Evolutionary conservation across 1,140 invertebrate genomes (phyloP).

Genomic region (Choristoneura fumiferana): DNA sequence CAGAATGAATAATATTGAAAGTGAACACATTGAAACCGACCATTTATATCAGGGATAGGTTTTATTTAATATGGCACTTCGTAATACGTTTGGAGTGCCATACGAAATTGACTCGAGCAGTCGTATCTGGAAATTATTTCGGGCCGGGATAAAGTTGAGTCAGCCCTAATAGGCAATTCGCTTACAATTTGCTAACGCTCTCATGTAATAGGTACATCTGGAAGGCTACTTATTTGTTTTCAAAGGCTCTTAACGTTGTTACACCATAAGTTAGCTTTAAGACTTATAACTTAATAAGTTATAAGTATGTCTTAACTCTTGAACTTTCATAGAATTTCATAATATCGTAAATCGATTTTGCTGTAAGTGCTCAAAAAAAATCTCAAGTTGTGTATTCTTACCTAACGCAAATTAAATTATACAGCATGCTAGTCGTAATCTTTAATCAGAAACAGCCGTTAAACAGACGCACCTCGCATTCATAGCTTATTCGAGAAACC

Average conservation of each 20-base stretch:
- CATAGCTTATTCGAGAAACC: constrained; percentile 50
- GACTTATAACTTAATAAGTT: no score
- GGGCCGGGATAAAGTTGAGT: background rate
- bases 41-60: constrained; percentile 19
- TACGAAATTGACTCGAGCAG: background rate
- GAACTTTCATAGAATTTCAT: no score
- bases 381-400: constrained; percentile 40
- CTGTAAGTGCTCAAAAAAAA: no score
- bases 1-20: constrained; percentile 27
- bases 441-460: constrained; percentile 38
- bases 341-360: no score
- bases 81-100: background rate
- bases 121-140: background rate
- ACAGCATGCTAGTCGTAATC: constrained; percentile 32
- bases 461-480: constrained; percentile 36
- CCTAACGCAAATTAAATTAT: constrained; percentile 45
- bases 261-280: no score
- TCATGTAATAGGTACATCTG: no score
- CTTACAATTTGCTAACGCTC: no score
- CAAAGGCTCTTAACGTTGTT: no score
- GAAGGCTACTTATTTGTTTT: no score
- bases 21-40: constrained; percentile 13
- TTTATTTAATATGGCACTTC: constrained; percentile 5
- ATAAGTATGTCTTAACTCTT: no score
- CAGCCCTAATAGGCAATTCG: background rate